Conservation (phyloP, 2,888 invertebrate species). For the Mythimna lalbum region DNA sequence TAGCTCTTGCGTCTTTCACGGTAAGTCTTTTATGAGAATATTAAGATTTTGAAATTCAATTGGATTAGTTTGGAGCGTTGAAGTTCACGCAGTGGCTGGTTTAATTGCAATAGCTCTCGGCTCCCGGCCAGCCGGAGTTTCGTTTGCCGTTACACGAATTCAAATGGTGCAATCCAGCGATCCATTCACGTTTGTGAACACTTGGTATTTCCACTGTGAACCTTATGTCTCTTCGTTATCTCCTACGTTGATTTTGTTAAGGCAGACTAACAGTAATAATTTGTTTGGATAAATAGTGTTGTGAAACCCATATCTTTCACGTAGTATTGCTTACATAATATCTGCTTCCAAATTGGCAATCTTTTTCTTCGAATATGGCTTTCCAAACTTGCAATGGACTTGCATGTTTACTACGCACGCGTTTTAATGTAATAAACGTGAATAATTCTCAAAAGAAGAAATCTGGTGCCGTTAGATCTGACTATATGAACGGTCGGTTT, state of each 20-base stretch:
- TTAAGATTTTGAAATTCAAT: slow-evolving; percentile 5
- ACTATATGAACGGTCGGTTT: background rate
- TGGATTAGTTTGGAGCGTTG: slow-evolving; percentile 12
- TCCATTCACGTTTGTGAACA: slow-evolving; percentile 19
- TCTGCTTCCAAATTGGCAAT: too few relatives aligned
- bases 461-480: background rate
- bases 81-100: slow-evolving; percentile 12
- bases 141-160: slow-evolving; percentile 18
- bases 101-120: slow-evolving; percentile 35
- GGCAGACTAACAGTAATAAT: background rate
- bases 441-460: background rate
- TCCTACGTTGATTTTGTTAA: background rate
- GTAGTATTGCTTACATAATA: too few relatives aligned
- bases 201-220: slow-evolving; percentile 10
- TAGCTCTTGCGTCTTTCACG: slow-evolving; percentile 20
- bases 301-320: too few relatives aligned
- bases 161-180: slow-evolving; percentile 25
- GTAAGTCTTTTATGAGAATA: background rate
- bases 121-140: background rate
- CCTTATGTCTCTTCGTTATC: background rate
- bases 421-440: too few relatives aligned
- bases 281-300: too few relatives aligned
- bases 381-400: background rate
- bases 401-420: too few relatives aligned
- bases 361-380: too few relatives aligned